These are phyloP conservation scores for Ophion ventricosus DNA, from an alignment of 2,888 invertebrate species.

Conservation along the genomic window DNA sequence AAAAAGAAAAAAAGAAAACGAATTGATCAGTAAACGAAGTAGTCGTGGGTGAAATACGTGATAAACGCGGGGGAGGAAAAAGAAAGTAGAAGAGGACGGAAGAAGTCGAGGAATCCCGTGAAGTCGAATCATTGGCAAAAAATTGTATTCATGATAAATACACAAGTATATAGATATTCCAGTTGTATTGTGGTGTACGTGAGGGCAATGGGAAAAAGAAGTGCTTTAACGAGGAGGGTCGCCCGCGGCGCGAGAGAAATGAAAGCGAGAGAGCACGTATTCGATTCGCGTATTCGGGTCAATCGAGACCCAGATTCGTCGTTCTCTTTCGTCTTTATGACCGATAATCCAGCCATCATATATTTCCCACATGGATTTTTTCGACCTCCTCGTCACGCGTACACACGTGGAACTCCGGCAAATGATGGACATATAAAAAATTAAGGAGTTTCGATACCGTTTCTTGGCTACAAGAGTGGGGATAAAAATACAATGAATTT, in stretches of 20 bases:
- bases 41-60: constrained; percentile 23
- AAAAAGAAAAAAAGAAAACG: constrained; percentile 18
- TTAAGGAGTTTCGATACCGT: background rate
- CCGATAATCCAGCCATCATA: constrained; percentile 19
- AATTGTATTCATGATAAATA: constrained; percentile 1
- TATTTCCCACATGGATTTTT: constrained; percentile 39
- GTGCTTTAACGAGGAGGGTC: background rate
- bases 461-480: no score
- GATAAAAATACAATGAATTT: no score
- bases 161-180: background rate
- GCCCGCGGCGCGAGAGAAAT: constrained; percentile 38
- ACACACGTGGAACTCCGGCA: background rate
- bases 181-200: background rate
- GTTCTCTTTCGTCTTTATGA: constrained; percentile 25
- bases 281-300: constrained; percentile 66
- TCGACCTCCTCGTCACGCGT: background rate
- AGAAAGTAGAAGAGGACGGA: background rate
- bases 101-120: constrained; percentile 5
- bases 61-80: background rate
- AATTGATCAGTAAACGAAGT: constrained; percentile 13
- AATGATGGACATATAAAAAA: constrained; percentile 1
- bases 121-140: constrained; percentile 12
- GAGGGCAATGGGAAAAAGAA: constrained; percentile 30
- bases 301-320: constrained; percentile 60
- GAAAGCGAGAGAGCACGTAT: constrained; percentile 62